phyloP scores from a whole-genome alignment of 2,888 invertebrate genomes.

The Heliconius ismenius region DNA sequence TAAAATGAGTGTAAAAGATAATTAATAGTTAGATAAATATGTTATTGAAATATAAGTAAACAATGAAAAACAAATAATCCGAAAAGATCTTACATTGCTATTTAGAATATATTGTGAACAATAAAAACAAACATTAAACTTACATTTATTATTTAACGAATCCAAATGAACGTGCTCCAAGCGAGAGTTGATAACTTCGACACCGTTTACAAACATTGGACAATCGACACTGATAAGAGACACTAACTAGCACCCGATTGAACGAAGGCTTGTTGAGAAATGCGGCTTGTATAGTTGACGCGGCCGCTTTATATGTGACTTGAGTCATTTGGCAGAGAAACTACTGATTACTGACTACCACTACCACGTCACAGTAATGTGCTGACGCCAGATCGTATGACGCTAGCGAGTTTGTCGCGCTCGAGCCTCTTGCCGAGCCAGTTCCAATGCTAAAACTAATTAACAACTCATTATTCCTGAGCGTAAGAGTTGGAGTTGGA shows the following conservation, averaged over 20 bases:
- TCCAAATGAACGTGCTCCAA: constrained; percentile 66
- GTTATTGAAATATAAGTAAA: neutral
- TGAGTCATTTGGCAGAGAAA: constrained; percentile 75
- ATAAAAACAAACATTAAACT: constrained; percentile 27
- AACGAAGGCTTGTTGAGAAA: constrained; percentile 55
- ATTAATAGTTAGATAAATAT: no score
- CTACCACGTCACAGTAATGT: constrained; percentile 61
- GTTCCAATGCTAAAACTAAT: neutral
- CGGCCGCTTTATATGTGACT: constrained; percentile 67
- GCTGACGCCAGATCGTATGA: constrained; percentile 67
- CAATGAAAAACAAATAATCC: neutral
- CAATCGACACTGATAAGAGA: constrained; percentile 55
- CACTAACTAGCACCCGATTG: constrained; percentile 34
- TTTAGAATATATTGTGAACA: neutral
- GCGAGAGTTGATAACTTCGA: constrained; percentile 51
- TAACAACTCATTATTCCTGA: neutral
- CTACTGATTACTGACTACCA: constrained; percentile 51
- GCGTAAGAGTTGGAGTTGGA: neutral
- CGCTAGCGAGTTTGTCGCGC: constrained; percentile 53
- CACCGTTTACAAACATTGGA: constrained; percentile 71
- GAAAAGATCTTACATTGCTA: neutral
- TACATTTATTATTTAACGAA: constrained; percentile 35
- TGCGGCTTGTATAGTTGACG: constrained; percentile 57
- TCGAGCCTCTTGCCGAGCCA: constrained; percentile 33
- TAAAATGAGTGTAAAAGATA: no score